These are phyloP conservation scores for Crotalus adamanteus DNA, from an alignment of 2,797 vertebrate genomes.

Conservation along the genomic window DNA sequence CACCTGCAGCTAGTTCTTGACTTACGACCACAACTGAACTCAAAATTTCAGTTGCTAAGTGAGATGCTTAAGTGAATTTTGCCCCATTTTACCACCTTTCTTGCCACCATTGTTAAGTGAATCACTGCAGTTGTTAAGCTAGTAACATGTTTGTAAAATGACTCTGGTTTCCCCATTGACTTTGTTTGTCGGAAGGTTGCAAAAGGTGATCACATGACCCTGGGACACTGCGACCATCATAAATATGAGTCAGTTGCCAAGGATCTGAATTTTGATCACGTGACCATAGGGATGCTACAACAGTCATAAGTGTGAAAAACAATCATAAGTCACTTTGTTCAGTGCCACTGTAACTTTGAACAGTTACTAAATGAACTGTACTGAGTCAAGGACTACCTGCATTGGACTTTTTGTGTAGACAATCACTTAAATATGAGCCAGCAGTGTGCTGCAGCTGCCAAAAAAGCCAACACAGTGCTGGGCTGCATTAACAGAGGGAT, in stretches of 20 bases:
- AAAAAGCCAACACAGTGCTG: too few relatives aligned
- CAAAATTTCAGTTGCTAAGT: too few relatives aligned
- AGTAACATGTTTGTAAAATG: background rate
- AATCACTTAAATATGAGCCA: too few relatives aligned
- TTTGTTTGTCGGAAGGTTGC: background rate
- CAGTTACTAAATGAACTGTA: background rate
- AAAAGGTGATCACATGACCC: background rate
- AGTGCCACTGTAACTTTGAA: background rate
- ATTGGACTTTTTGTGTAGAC: background rate
- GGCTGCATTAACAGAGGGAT: too few relatives aligned
- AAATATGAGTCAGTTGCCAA: background rate
- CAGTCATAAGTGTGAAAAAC: background rate
- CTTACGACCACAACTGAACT: too few relatives aligned
- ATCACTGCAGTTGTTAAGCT: background rate
- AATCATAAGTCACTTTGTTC: background rate
- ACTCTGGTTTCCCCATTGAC: background rate
- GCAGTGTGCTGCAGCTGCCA: too few relatives aligned
- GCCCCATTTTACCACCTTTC: too few relatives aligned
- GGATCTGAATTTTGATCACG: background rate
- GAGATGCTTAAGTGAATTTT: too few relatives aligned
- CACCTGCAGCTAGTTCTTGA: too few relatives aligned
- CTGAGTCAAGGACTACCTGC: background rate
- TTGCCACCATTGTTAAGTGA: too few relatives aligned
- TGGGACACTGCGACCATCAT: background rate
- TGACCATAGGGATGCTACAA: too few relatives aligned